Percentiles rank a stretch among this genome's conserved stretches.
These are phyloP conservation scores for Pristionchus maxplancki DNA, from an alignment of 2,888 invertebrate genomes.

Conservation along the genomic window DNA sequence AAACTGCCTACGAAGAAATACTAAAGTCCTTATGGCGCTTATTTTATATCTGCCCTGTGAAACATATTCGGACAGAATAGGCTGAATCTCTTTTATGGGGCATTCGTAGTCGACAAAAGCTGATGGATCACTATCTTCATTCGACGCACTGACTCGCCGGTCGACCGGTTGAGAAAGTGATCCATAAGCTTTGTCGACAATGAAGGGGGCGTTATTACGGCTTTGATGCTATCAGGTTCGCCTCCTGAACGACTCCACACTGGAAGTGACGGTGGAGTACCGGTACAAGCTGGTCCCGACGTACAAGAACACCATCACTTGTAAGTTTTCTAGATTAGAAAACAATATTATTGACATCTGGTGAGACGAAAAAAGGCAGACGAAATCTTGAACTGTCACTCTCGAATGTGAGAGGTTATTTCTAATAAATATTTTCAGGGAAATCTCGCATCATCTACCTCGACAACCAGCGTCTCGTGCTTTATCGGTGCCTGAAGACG, in stretches of 20 bases:
- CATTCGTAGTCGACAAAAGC: no score
- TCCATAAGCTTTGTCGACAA: no score
- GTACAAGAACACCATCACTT: constrained; percentile 56
- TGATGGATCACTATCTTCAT: no score
- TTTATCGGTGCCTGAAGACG: constrained; percentile 64
- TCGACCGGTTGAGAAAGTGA: constrained; percentile 56
- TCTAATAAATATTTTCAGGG: constrained; percentile 55
- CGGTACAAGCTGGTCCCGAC: constrained; percentile 59
- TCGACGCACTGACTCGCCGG: no score
- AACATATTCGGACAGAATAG: no score
- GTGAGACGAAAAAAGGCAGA: background rate
- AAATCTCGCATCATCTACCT: constrained; percentile 64
- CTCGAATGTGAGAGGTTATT: no score
- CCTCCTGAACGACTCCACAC: constrained; percentile 57
- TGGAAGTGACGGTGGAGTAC: constrained; percentile 61
- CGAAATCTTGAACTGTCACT: no score
- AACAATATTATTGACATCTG: background rate
- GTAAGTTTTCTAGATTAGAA: constrained; percentile 46
- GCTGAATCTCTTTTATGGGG: no score
- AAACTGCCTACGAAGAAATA: no score
- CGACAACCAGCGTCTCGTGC: constrained; percentile 66
- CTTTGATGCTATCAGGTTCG: background rate
- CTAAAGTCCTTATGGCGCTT: no score
- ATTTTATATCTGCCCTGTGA: no score
- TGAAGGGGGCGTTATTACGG: no score